These are phyloP conservation scores for Vanessa tameamea DNA, from an alignment of 1,140 invertebrate genomes.

Conservation along the genomic window DNA sequence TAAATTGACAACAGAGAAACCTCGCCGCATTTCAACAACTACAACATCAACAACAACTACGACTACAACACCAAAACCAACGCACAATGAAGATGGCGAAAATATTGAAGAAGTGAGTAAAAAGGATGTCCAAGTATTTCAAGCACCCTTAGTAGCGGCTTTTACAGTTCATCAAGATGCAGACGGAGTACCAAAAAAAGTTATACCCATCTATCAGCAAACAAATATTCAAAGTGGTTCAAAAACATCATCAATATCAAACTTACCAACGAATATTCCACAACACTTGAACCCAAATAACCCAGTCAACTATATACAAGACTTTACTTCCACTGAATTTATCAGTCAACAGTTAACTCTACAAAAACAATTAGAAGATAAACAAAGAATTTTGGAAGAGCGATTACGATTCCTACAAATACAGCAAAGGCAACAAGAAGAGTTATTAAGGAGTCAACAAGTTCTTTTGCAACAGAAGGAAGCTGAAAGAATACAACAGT, in stretches of 20 bases:
- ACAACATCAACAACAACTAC: conserved; percentile 73
- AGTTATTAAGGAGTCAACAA: conserved; percentile 84
- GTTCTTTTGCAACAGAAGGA: conserved; percentile 81
- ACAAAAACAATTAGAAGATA: conserved; percentile 84
- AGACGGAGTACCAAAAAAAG: conserved; percentile 86
- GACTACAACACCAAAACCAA: conserved; percentile 82
- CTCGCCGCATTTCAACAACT: conserved; percentile 45
- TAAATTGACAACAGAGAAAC: conserved; percentile 52
- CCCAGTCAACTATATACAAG: conserved; percentile 32
- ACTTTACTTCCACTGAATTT: conserved; percentile 52
- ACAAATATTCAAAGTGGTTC: conserved; percentile 50
- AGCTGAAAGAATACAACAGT: conserved; percentile 81
- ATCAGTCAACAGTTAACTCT: conserved; percentile 71
- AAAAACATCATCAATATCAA: conserved; percentile 48
- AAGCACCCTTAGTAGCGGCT: conserved; percentile 88
- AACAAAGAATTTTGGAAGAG: conserved; percentile 85
- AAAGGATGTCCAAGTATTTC: conserved; percentile 89
- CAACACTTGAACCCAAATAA: conserved; percentile 48
- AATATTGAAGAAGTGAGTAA: conserved; percentile 84
- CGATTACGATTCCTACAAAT: conserved; percentile 85
- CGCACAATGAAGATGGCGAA: conserved; percentile 83
- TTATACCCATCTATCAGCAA: conserved; percentile 83
- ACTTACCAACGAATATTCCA: conserved; percentile 53
- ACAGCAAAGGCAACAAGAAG: conserved; percentile 86
- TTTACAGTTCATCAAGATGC: conserved; percentile 92